Percentiles rank a stretch among this genome's conserved stretches.
Conservation (phyloP, 2,113 vertebrate genomes). For the Peromyscus leucopus region DNA sequence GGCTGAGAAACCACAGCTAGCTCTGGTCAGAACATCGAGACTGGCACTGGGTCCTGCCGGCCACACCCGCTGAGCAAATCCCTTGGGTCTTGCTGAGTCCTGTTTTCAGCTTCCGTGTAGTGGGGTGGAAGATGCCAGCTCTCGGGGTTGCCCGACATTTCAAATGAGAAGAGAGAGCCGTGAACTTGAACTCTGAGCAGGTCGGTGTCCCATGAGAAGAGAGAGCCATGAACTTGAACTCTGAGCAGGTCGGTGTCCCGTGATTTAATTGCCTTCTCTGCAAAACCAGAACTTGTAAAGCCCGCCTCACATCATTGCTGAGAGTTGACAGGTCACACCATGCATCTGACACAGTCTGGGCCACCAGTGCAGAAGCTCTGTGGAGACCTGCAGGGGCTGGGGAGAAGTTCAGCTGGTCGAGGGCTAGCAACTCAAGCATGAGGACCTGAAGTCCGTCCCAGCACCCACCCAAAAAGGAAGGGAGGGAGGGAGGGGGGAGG, state of each 20-base stretch:
- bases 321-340: background rate
- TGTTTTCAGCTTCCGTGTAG: background rate
- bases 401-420: background rate
- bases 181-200: background rate
- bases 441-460: background rate
- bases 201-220: background rate
- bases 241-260: background rate
- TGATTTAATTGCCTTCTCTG: background rate
- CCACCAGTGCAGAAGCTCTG: accelerated
- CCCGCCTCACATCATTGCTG: background rate
- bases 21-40: background rate
- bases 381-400: background rate
- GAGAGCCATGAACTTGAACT: background rate
- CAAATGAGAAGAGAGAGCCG: background rate
- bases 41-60: background rate
- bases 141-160: no score
- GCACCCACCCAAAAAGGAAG: no score
- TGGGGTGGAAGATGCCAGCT: background rate
- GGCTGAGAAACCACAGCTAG: background rate
- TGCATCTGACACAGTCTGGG: background rate
- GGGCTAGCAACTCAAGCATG: background rate
- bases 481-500: no score
- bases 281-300: background rate
- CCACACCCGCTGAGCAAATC: background rate
- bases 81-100: background rate